A percentile compares a stretch with the other conserved stretches of the same genome.
These are phyloP conservation scores for Luperina nickerlii DNA, from an alignment of 2,888 invertebrate genomes.

Conservation along the genomic window DNA sequence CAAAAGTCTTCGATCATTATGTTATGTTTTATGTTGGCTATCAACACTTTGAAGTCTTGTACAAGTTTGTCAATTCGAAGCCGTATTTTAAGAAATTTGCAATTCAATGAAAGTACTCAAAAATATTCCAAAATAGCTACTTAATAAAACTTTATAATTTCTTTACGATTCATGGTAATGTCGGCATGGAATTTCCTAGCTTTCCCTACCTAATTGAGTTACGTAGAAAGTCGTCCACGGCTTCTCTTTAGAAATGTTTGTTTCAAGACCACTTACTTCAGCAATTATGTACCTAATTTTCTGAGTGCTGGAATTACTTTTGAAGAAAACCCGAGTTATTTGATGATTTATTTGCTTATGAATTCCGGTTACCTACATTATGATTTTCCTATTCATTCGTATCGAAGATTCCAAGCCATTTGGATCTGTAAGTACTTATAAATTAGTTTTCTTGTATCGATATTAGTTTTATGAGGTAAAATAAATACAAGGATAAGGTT, in stretches of 20 bases:
- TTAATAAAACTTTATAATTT: slow-evolving; percentile 31
- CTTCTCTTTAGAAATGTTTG: slow-evolving; percentile 16
- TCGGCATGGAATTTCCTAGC: slow-evolving; percentile 15
- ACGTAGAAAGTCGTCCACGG: background rate
- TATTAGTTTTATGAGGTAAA: background rate
- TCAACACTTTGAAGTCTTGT: background rate
- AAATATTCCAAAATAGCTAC: slow-evolving; percentile 6
- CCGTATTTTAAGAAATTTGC: background rate
- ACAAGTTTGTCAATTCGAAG: background rate
- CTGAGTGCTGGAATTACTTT: slow-evolving; percentile 11
- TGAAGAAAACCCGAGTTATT: background rate
- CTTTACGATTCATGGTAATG: slow-evolving; percentile 27
- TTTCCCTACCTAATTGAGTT: slow-evolving; percentile 38
- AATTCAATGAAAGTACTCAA: background rate
- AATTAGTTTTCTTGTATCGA: background rate
- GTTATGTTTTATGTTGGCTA: background rate
- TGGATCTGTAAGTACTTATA: background rate
- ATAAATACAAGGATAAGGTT: background rate
- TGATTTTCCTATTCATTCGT: slow-evolving; percentile 11
- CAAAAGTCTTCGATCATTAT: background rate
- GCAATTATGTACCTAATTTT: slow-evolving; percentile 44
- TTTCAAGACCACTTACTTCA: slow-evolving; percentile 21
- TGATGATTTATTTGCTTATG: slow-evolving; percentile 15
- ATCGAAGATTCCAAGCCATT: background rate
- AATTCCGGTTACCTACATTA: background rate